Conservation (phyloP, 1,140 invertebrate species). For the Eriocheir sinensis region DNA sequence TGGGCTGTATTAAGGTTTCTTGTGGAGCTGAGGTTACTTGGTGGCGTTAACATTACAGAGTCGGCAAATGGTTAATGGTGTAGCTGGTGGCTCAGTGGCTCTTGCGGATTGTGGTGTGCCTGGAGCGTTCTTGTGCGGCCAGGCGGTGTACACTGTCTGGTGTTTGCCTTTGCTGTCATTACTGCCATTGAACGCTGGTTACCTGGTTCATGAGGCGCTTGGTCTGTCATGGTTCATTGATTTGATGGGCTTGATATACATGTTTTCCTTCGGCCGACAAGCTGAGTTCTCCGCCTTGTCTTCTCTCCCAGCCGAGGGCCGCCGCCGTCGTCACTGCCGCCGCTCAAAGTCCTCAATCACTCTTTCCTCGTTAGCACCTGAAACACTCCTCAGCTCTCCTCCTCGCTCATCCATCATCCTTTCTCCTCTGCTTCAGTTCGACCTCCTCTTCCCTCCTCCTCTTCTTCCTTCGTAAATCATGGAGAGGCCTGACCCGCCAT, state of each 20-base stretch:
- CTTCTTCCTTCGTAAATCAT: slow-evolving; percentile 5
- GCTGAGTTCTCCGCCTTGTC: background rate
- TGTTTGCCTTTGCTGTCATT: background rate
- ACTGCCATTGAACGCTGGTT: background rate
- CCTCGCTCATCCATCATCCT: background rate
- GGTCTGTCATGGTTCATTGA: background rate
- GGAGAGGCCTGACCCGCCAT: background rate
- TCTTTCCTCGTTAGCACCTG: background rate
- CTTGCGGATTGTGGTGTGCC: background rate
- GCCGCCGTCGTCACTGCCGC: background rate
- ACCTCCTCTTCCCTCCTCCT: background rate
- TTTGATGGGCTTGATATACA: background rate
- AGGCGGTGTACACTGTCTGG: no score
- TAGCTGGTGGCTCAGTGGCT: background rate
- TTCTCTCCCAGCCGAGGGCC: background rate
- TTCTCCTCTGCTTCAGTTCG: background rate
- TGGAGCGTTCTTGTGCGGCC: no score
- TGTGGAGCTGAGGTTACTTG: background rate
- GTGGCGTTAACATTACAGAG: background rate
- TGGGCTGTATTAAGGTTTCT: background rate
- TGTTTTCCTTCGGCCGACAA: no score
- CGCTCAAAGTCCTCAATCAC: background rate
- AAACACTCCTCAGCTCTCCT: background rate
- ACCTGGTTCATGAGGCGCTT: background rate
- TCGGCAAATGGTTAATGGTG: background rate